Percentiles rank a stretch among this genome's conserved stretches.
Evolutionary conservation across 1,140 invertebrate species (phyloP).

Genomic region (Drosophila micromelanica): DNA sequence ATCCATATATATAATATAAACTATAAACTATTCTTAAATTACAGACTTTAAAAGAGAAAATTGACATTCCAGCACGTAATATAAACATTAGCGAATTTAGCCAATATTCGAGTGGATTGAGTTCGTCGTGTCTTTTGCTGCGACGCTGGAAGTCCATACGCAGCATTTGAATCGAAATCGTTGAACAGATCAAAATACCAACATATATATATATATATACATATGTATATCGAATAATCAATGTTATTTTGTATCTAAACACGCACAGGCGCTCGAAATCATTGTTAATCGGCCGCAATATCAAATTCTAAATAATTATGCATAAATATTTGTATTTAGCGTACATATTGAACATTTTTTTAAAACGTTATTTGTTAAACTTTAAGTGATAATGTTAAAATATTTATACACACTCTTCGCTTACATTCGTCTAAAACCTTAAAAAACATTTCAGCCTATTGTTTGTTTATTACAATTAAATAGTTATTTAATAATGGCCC

Average conservation of each 20-base stretch:
- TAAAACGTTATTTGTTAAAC: conserved; percentile 49
- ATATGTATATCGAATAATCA: conserved; percentile 17
- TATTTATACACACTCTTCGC: conserved; percentile 20
- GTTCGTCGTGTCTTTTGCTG: conserved; percentile 91
- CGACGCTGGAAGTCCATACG: conserved; percentile 87
- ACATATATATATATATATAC: conserved; percentile 17
- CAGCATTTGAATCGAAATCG: conserved; percentile 85
- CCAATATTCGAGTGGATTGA: conserved; percentile 90
- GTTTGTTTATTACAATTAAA: conserved; percentile 8
- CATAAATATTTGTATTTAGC: conserved; percentile 27
- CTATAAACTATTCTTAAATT: too few species aligned
- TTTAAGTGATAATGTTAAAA: conserved; percentile 49
- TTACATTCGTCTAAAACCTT: conserved; percentile 23
- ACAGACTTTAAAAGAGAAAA: conserved; percentile 92
- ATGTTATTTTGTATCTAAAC: conserved; percentile 56
- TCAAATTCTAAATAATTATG: conserved; percentile 33
- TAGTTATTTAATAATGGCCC: conserved; percentile 18
- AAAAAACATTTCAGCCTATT: conserved; percentile 21
- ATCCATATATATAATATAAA: too few species aligned
- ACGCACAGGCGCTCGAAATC: conserved; percentile 52
- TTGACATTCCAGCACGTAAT: conserved; percentile 91
- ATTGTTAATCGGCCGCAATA: conserved; percentile 44
- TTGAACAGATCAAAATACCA: neutral
- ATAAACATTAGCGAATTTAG: conserved; percentile 91
- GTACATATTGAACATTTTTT: conserved; percentile 23